Percentiles rank a stretch among this genome's conserved stretches.
Evolutionary conservation across 2,888 invertebrate genomes (phyloP).

Genomic region (Drosophila gaucha): DNA sequence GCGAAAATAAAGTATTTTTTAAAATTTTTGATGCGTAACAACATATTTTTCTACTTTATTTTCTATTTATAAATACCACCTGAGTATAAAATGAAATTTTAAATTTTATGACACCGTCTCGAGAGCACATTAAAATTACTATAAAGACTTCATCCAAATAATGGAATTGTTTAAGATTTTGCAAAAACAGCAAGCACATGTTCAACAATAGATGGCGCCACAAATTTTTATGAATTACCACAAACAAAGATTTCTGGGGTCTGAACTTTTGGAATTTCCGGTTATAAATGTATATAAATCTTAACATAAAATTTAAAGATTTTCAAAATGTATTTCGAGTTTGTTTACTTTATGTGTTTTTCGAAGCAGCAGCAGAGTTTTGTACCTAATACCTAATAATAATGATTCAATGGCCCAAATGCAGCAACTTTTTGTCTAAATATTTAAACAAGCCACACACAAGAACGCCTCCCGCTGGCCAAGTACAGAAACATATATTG

Average conservation of each 20-base stretch:
- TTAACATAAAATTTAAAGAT: constrained; percentile 47
- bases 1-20: background rate
- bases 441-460: constrained; percentile 62
- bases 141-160: constrained; percentile 1
- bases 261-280: constrained; percentile 42
- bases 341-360: constrained; percentile 56
- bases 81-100: background rate
- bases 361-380: constrained; percentile 18
- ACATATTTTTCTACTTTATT: background rate
- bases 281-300: constrained; percentile 41
- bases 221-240: constrained; percentile 42
- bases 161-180: constrained; percentile 5
- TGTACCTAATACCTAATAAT: constrained; percentile 14
- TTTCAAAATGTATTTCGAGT: constrained; percentile 17
- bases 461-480: constrained; percentile 31
- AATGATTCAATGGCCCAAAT: constrained; percentile 41
- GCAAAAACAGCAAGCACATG: constrained; percentile 19
- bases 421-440: constrained; percentile 59
- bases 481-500: constrained; percentile 9
- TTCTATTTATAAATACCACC: background rate
- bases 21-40: background rate
- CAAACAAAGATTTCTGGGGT: constrained; percentile 32
- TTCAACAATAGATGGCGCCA: constrained; percentile 34
- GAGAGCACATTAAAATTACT: constrained; percentile 11
- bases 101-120: background rate